These are phyloP conservation scores for Micromys minutus DNA, from an alignment of 2,113 vertebrate genomes.

Conservation along the genomic window DNA sequence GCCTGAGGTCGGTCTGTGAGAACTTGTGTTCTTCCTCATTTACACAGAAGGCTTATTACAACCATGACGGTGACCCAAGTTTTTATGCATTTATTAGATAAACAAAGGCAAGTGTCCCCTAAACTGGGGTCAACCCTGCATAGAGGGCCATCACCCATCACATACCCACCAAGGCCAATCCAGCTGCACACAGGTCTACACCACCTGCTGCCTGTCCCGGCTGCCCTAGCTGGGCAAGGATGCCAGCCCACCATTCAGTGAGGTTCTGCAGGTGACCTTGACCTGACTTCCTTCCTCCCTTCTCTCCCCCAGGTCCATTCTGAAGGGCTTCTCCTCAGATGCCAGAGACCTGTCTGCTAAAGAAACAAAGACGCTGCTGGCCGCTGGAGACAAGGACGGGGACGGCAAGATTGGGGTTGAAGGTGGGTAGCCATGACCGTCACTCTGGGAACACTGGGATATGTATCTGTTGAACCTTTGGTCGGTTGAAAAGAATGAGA, in stretches of 20 bases:
- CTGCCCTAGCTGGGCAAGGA: accelerated
- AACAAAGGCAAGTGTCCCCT: neutral
- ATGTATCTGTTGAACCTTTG: neutral
- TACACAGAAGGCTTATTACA: neutral
- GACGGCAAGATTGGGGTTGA: constrained; percentile 97
- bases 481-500: neutral
- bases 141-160: neutral
- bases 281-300: neutral
- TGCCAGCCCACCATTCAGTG: accelerated
- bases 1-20: neutral
- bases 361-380: constrained; percentile 94
- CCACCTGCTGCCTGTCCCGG: accelerated
- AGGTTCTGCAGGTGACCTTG: neutral
- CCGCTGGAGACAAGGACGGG: constrained; percentile 96
- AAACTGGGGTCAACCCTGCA: accelerated
- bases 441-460: accelerated
- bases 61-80: neutral
- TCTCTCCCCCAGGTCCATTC: constrained; percentile 86
- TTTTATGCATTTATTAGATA: neutral
- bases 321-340: constrained; percentile 91
- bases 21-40: neutral
- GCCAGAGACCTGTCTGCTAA: constrained; percentile 93
- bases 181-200: accelerated
- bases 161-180: accelerated
- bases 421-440: constrained; percentile 84